These are phyloP conservation scores for Erpetoichthys calabaricus DNA, from an alignment of 2,797 vertebrate genomes.

Conservation along the genomic window DNA sequence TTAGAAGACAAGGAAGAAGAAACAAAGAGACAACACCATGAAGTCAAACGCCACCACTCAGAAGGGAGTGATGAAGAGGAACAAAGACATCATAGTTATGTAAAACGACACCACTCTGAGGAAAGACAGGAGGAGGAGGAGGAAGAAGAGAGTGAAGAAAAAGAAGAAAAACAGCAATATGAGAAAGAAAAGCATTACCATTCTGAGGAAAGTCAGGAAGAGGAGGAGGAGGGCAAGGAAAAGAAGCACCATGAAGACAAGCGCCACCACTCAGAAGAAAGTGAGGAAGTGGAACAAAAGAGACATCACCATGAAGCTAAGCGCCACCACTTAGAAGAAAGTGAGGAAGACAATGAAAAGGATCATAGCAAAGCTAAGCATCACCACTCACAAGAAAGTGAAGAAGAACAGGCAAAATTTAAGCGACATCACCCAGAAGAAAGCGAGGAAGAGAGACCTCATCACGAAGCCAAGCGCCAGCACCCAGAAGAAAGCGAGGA, in stretches of 20 bases:
- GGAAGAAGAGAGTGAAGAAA: neutral
- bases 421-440: slow-evolving; percentile 27
- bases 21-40: neutral
- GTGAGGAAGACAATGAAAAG: slow-evolving; percentile 22
- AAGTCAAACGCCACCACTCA: slow-evolving; percentile 11
- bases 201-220: neutral
- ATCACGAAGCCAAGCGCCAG: slow-evolving; percentile 16
- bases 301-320: slow-evolving; percentile 28
- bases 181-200: neutral
- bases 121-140: neutral
- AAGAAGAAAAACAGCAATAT: neutral
- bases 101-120: slow-evolving; percentile 19
- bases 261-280: neutral
- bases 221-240: neutral
- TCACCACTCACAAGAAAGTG: slow-evolving; percentile 21
- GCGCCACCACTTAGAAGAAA: slow-evolving; percentile 27
- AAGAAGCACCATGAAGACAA: neutral
- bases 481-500: slow-evolving; percentile 23
- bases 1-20: neutral
- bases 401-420: slow-evolving; percentile 28
- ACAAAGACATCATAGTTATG: slow-evolving; percentile 15
- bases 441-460: slow-evolving; percentile 15
- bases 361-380: slow-evolving; percentile 6
- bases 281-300: neutral
- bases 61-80: slow-evolving; percentile 13